Conservation (phyloP, 2,113 vertebrate species). For the Mola mola region DNA sequence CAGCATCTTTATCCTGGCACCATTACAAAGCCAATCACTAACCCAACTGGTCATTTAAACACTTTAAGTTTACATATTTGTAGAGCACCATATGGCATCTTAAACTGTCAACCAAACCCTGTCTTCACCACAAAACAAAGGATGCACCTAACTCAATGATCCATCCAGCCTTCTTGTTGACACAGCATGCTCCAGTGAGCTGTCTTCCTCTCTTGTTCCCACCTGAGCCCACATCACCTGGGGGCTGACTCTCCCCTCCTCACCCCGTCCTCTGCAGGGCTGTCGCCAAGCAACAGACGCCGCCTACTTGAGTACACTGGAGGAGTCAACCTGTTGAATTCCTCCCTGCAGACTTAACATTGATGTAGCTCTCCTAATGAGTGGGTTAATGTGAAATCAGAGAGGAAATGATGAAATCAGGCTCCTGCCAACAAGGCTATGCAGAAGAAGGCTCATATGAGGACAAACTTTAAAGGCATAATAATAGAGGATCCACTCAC, state of each 20-base stretch:
- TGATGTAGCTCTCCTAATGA: constrained; percentile 27
- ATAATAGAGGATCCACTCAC: too few species aligned
- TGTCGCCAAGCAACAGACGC: constrained; percentile 41
- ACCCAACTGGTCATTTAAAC: too few species aligned
- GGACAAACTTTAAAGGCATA: too few species aligned
- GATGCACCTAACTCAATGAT: neutral
- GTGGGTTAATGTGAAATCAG: neutral
- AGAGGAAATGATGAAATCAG: neutral
- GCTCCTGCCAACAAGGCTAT: too few species aligned
- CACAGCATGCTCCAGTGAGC: neutral
- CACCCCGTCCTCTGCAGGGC: constrained; percentile 19
- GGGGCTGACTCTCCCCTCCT: neutral
- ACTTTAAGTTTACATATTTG: neutral
- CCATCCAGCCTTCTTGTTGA: constrained; percentile 12
- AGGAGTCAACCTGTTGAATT: constrained; percentile 20
- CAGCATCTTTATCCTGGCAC: neutral
- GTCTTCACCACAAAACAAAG: constrained; percentile 7
- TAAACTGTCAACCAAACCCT: neutral
- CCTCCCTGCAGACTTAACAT: constrained; percentile 14
- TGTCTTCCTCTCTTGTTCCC: neutral
- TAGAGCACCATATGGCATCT: neutral
- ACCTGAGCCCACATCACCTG: constrained; percentile 35
- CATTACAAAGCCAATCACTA: neutral
- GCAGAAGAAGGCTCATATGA: too few species aligned
- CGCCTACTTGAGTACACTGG: constrained; percentile 7